Evolutionary conservation across 1,140 invertebrate species (phyloP).

Genomic region (Apolygus lucorum): DNA sequence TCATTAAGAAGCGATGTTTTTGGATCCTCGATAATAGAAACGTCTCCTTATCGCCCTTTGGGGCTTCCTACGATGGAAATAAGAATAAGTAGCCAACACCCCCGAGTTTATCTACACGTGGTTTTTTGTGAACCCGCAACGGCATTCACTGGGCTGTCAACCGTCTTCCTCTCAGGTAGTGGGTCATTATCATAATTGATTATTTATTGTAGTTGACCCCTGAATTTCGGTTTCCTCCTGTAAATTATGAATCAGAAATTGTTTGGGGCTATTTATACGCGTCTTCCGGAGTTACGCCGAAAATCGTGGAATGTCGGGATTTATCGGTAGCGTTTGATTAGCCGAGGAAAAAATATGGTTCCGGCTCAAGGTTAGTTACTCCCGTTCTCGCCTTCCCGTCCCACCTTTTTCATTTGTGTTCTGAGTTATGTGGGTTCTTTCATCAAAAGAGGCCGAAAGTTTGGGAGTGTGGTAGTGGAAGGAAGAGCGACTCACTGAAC

Average conservation of each 20-base stretch:
- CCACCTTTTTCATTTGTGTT: no score
- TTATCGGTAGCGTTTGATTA: constrained; percentile 7
- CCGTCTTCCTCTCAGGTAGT: constrained; percentile 2
- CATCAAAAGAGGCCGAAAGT: no score
- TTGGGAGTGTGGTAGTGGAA: no score
- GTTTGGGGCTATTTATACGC: constrained; percentile 3
- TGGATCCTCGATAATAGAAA: constrained; percentile 1
- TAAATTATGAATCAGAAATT: not conserved
- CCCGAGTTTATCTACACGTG: not conserved
- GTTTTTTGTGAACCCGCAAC: not conserved
- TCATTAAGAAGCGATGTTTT: constrained; percentile 3
- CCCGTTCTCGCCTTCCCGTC: not conserved
- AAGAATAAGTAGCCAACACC: not conserved
- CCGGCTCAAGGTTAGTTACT: not conserved
- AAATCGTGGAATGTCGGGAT: constrained; percentile 4
- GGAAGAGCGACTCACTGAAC: no score
- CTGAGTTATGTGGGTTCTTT: no score
- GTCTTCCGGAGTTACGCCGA: constrained; percentile 14
- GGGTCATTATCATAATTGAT: constrained; percentile 5
- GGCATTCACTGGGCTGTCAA: not conserved
- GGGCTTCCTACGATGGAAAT: not conserved
- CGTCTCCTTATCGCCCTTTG: not conserved
- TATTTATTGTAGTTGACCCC: constrained; percentile 8
- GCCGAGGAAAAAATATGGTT: not conserved
- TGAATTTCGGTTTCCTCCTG: not conserved